Percentiles rank a stretch among this genome's conserved stretches.
Evolutionary conservation across 1,140 invertebrate genomes (phyloP).

Genomic region (Brachionus rubens): DNA sequence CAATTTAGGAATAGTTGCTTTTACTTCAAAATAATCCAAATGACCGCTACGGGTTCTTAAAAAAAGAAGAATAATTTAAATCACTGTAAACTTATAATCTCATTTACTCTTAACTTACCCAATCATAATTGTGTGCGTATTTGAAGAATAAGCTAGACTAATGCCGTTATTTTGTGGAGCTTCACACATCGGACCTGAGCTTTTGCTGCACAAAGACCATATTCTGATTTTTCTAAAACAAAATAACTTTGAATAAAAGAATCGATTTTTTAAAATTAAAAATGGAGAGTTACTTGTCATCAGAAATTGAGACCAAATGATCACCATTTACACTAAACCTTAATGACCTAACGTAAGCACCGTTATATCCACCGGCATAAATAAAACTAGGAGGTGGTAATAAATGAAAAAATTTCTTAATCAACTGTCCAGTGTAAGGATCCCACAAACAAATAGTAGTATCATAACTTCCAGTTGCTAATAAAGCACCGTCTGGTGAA

Average conservation of each 20-base stretch:
- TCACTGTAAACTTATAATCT: not conserved
- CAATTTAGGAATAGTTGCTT: not conserved
- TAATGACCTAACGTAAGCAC: constrained; percentile 61
- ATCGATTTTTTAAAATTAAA: not conserved
- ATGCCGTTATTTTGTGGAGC: constrained; percentile 6
- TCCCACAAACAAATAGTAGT: constrained; percentile 65
- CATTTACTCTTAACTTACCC: constrained; percentile 1
- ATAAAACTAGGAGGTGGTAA: constrained; percentile 63
- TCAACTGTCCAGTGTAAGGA: constrained; percentile 56
- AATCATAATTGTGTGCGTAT: constrained; percentile 2
- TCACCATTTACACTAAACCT: constrained; percentile 61
- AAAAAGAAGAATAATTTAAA: not conserved
- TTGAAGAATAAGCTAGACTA: constrained; percentile 20
- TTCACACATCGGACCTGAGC: not conserved
- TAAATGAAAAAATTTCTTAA: constrained; percentile 61
- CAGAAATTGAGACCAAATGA: constrained; percentile 61
- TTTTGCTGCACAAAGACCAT: constrained; percentile 32
- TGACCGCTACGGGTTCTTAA: constrained; percentile 12
- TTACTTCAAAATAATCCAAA: constrained; percentile 20
- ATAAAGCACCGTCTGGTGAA: constrained; percentile 64
- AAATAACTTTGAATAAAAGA: not conserved
- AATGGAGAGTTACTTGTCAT: constrained; percentile 54
- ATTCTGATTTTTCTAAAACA: constrained; percentile 42
- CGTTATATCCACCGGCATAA: constrained; percentile 64
- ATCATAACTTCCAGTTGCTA: constrained; percentile 64